Evolutionary conservation across 1,140 invertebrate genomes (phyloP), one percentile per base, ranked within the genome.

Genomic region (Notospermus geniculatus): DNA sequence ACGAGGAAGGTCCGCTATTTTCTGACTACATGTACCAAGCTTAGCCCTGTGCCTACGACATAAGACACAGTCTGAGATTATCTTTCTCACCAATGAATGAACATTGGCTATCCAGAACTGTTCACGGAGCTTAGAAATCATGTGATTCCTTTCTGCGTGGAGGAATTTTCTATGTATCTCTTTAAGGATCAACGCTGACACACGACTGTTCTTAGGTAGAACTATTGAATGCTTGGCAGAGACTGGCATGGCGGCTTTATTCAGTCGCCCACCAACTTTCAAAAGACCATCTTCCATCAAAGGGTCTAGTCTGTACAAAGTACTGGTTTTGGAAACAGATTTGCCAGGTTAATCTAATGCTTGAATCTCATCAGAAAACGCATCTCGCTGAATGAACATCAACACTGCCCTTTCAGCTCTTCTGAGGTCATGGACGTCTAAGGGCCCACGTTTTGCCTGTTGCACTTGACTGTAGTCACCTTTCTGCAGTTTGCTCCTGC

Each of bases 161-260:
- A 7, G 22, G 4, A 30, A 15, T 17, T 5, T 17, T 22, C 23
- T 45, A 22, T 59, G 57, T n/a, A n/a, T n/a, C n/a, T 59, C 4
- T 11, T 50, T 15, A 7, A 59, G 13, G 28, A 46, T 46, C 4
- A 59, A 22, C 4, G 15, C 2, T 4, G 39, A 39, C 4, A 59
- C 22, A 23, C 7, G 5, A 28, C 15, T 15, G 19, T 50, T 28
- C 30, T 59, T 59, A 27, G 57, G 43, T 2, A 59, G 23, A 7
- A 59, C 50, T 46, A 59, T 46, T 39, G 39, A 29, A 22, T 57
- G 28, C 41, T 41, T 57, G n/a, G 36, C 36, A 39, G 4, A 23
- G 2, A 39, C 36, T 57, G 30, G 55, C n/a, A 57, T 41, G 2
- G 2, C 11, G 4, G 43, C 39, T 46, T 29, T 17, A 46, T 11